A percentile compares a stretch with the other conserved stretches of the same genome.
Conservation (phyloP, 1,140 invertebrate species). For the Choristoneura fumiferana region DNA sequence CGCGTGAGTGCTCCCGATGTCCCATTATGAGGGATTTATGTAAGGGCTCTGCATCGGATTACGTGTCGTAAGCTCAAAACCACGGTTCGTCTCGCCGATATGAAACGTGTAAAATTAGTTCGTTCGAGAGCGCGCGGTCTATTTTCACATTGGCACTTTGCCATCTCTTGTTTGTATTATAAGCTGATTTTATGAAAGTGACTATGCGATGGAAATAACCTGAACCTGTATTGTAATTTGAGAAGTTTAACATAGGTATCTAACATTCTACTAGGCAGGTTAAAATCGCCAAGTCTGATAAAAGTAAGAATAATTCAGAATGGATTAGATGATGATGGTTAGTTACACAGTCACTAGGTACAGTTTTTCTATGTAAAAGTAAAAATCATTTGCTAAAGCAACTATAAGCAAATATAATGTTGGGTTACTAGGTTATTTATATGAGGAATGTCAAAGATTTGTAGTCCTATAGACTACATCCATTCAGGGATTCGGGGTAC, state of each 20-base stretch:
- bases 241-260: constrained; percentile 57
- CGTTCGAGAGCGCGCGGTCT: constrained; percentile 69
- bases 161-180: constrained; percentile 77
- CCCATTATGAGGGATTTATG: constrained; percentile 41
- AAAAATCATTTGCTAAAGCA: constrained; percentile 50
- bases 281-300: constrained; percentile 13
- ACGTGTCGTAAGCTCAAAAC: constrained; percentile 52
- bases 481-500: constrained; percentile 30
- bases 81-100: constrained; percentile 59
- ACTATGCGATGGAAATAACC: constrained; percentile 75
- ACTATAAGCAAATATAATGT: constrained; percentile 51
- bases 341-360: no score
- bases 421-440: constrained; percentile 31
- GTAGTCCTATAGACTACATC: constrained; percentile 45
- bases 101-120: constrained; percentile 63
- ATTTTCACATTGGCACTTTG: constrained; percentile 68
- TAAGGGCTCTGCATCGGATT: constrained; percentile 43
- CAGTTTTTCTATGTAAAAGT: constrained; percentile 11
- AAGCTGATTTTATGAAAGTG: constrained; percentile 78
- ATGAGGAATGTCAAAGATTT: constrained; percentile 21
- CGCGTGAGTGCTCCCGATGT: constrained; percentile 11
- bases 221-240: constrained; percentile 70
- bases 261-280: constrained; percentile 30
- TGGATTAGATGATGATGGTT: constrained; percentile 23
- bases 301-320: neutral